Evolutionary conservation across 92 coral and sea anemone species (phyloP).

Genomic region (Nematostella vectensis): DNA sequence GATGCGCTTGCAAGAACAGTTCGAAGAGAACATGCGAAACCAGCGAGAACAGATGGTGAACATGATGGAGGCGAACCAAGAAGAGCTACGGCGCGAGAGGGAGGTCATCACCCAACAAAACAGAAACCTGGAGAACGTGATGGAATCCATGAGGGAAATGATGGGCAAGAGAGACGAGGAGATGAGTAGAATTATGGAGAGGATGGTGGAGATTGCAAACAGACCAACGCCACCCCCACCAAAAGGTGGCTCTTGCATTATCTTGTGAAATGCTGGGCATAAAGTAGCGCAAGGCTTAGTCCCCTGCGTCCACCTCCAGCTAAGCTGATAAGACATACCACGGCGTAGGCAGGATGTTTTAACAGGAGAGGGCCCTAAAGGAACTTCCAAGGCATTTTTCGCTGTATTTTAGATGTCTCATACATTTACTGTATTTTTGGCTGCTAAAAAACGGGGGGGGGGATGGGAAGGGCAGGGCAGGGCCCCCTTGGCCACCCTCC

Average conservation of each 20-base stretch:
- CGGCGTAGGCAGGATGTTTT: too few species aligned
- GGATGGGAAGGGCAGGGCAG: too few species aligned
- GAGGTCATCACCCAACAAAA: slow-evolving; percentile 19
- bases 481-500: too few species aligned
- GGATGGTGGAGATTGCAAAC: slow-evolving; percentile 15
- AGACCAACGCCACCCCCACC: slow-evolving; percentile 25
- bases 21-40: slow-evolving; percentile 19
- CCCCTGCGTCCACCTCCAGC: too few species aligned
- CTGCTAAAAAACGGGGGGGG: too few species aligned
- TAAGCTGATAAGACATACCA: too few species aligned
- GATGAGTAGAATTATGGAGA: slow-evolving; percentile 22
- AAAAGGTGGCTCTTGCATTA: slow-evolving; percentile 5
- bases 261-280: too few species aligned
- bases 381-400: too few species aligned
- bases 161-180: slow-evolving; percentile 31
- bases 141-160: slow-evolving; percentile 17
- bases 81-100: slow-evolving; percentile 17
- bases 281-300: too few species aligned
- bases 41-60: slow-evolving; percentile 30
- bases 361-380: too few species aligned
- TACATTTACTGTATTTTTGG: too few species aligned
- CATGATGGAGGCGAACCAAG: slow-evolving; percentile 32
- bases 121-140: slow-evolving; percentile 11
- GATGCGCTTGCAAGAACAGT: slow-evolving; percentile 12
- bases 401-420: too few species aligned